A percentile compares a stretch with the other conserved stretches of the same genome.
These are phyloP conservation scores for Chrysolina americana DNA, from an alignment of 2,888 invertebrate genomes.

Conservation along the genomic window DNA sequence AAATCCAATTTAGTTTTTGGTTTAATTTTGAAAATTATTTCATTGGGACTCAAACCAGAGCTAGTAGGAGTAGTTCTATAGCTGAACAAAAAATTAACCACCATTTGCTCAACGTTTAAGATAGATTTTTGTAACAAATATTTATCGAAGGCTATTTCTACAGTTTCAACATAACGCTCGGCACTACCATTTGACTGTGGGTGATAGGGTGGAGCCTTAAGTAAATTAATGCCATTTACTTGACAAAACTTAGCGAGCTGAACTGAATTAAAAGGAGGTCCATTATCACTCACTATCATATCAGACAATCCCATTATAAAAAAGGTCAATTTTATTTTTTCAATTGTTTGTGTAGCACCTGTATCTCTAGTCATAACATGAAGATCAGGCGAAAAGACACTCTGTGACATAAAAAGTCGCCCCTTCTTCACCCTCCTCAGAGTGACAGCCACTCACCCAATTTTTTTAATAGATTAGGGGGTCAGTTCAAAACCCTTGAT, in stretches of 20 bases:
- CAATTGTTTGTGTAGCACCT: too few relatives aligned
- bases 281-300: slow-evolving; percentile 42
- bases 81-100: slow-evolving; percentile 22
- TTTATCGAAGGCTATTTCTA: slow-evolving; percentile 46
- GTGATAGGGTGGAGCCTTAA: slow-evolving; percentile 49
- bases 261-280: slow-evolving; percentile 48
- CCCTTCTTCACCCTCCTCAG: too few relatives aligned
- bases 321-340: too few relatives aligned
- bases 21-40: slow-evolving; percentile 17
- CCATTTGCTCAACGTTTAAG: background rate
- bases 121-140: slow-evolving; percentile 1
- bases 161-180: slow-evolving; percentile 47
- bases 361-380: too few relatives aligned
- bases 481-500: too few relatives aligned
- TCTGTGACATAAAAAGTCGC: too few relatives aligned
- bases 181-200: slow-evolving; percentile 49
- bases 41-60: slow-evolving; percentile 2
- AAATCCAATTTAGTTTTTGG: slow-evolving; percentile 9
- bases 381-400: too few relatives aligned
- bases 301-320: too few relatives aligned
- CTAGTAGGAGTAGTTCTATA: slow-evolving; percentile 38
- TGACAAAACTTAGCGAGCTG: slow-evolving; percentile 49
- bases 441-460: too few relatives aligned
- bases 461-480: too few relatives aligned
- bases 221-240: slow-evolving; percentile 51